Conservation (phyloP, 2,113 vertebrate species). For the Python bivittatus region DNA sequence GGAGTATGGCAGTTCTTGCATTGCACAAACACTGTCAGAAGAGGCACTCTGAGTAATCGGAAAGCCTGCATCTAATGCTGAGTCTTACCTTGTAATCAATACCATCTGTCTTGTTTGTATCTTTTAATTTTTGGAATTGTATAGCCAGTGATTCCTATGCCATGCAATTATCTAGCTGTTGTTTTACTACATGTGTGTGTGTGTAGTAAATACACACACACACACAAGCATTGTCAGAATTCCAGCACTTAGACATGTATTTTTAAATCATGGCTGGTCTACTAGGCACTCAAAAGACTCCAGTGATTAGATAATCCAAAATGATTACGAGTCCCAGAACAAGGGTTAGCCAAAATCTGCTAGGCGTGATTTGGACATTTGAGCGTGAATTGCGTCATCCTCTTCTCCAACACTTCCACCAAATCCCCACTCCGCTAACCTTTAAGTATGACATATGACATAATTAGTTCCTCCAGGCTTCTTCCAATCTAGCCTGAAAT, state of each 20-base stretch:
- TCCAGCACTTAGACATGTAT: not conserved
- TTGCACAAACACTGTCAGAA: not conserved
- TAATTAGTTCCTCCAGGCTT: not conserved
- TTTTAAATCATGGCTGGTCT: not conserved
- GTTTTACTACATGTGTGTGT: not conserved
- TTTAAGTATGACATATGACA: fast-evolving
- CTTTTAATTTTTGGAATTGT: not conserved
- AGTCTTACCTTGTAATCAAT: not conserved
- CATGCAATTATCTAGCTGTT: not conserved
- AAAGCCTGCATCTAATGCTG: not conserved
- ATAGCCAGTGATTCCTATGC: not conserved
- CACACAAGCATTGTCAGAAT: not conserved
- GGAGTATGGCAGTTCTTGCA: not conserved
- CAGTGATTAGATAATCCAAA: not conserved
- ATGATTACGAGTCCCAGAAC: not conserved
- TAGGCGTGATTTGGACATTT: fast-evolving
- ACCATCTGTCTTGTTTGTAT: not conserved
- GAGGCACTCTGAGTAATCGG: not conserved
- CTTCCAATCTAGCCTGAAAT: not conserved
- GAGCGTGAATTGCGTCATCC: not conserved
- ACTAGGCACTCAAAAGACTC: fast-evolving
- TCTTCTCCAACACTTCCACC: too few species aligned
- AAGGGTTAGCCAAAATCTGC: not conserved
- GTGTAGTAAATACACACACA: not conserved
- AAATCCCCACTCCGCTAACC: not conserved